A percentile compares a stretch with the other conserved stretches of the same genome.
Conservation (phyloP, 2,797 vertebrate genomes). For the Sparidentex hasta region DNA sequence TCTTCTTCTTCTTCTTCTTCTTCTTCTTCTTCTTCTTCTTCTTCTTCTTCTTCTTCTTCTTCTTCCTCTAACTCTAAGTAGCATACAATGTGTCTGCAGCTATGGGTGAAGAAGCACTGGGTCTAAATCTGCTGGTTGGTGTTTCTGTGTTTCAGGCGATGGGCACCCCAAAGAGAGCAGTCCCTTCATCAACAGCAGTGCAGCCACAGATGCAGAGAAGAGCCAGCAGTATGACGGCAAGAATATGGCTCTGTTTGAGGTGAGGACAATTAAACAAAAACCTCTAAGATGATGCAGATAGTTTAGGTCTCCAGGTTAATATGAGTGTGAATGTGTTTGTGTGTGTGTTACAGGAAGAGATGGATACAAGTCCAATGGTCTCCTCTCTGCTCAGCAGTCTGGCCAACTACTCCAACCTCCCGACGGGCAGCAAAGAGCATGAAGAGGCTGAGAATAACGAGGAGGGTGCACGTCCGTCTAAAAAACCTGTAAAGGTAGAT, state of each 20-base stretch:
- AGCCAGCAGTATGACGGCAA: conserved; percentile 95
- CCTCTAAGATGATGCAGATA: no score
- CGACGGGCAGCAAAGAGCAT: conserved; percentile 96
- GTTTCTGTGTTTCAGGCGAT: conserved; percentile 86
- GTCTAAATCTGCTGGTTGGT: background rate
- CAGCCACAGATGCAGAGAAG: conserved; percentile 89
- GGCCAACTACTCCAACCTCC: conserved; percentile 97
- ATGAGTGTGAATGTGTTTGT: conserved; percentile 1
- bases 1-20: no score
- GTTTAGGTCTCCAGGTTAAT: background rate
- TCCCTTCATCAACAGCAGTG: conserved; percentile 96
- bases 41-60: no score
- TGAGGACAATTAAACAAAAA: conserved; percentile 52
- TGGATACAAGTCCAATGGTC: conserved; percentile 99
- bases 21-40: no score
- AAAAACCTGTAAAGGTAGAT: conserved; percentile 93
- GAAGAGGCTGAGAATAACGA: conserved; percentile 98
- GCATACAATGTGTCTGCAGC: no score
- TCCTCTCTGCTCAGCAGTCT: conserved; percentile 96
- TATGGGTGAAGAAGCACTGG: background rate
- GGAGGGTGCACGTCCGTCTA: conserved; percentile 85
- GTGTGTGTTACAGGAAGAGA: conserved; percentile 92
- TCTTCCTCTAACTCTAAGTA: no score
- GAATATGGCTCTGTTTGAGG: conserved; percentile 99
- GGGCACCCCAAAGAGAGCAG: conserved; percentile 97